Evolutionary conservation across 92 coral and sea anemone species (phyloP).

Genomic region (Montipora capitata): DNA sequence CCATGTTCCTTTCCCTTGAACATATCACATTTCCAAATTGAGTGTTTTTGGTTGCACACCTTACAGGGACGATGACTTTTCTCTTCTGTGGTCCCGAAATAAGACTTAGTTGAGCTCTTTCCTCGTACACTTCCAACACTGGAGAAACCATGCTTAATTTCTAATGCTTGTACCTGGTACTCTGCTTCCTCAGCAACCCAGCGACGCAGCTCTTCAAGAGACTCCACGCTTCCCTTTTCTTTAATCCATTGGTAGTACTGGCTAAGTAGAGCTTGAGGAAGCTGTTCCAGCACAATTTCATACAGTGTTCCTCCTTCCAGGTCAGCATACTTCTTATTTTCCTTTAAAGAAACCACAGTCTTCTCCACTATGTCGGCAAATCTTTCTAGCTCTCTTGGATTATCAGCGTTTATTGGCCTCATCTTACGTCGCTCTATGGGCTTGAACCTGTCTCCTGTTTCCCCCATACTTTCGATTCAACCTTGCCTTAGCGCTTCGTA

Average conservation of each 20-base stretch:
- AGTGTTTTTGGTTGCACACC: not conserved
- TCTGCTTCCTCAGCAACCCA: conserved; percentile 26
- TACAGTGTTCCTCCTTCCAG: conserved; percentile 78
- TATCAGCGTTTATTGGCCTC: conserved; percentile 60
- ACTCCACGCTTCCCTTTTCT: conserved; percentile 31
- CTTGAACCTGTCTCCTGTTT: conserved; percentile 68
- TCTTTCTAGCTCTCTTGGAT: conserved; percentile 49
- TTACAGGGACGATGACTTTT: no score
- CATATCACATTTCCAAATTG: conserved; percentile 61
- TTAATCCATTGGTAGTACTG: conserved; percentile 63
- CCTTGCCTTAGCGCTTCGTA: conserved; percentile 39
- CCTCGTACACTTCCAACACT: no score
- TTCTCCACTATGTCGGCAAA: conserved; percentile 50
- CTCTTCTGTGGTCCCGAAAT: not conserved
- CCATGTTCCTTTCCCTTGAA: conserved; percentile 17
- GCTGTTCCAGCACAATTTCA: conserved; percentile 67
- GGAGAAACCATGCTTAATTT: conserved; percentile 29
- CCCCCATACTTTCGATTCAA: conserved; percentile 76
- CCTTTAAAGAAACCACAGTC: conserved; percentile 65
- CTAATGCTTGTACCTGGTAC: conserved; percentile 30
- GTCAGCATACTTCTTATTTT: conserved; percentile 71
- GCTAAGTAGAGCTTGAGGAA: conserved; percentile 64
- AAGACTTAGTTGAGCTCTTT: not conserved
- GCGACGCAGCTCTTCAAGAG: not conserved
- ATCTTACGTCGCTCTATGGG: conserved; percentile 44